phyloP scores from a whole-genome alignment of 2,113 vertebrate genomes.

The Nestor notabilis region DNA sequence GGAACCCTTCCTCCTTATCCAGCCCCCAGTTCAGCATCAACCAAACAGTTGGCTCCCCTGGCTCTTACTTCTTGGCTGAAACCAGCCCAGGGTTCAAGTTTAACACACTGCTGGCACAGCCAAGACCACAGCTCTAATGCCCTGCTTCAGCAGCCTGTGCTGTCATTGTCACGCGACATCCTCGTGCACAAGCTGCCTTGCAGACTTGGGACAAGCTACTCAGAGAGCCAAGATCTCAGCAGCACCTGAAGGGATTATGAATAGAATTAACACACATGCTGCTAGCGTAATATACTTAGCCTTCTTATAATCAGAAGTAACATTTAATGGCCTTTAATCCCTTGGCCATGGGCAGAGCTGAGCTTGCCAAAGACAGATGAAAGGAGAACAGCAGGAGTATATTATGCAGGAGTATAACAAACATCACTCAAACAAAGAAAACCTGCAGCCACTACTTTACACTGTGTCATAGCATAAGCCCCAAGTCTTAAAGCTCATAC shows the following conservation, averaged over 20 bases:
- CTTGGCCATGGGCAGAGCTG: not conserved
- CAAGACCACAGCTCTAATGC: not conserved
- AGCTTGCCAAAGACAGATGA: not conserved
- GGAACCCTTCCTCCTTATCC: not conserved
- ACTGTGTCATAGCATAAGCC: not conserved
- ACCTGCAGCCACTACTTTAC: rapidly evolving
- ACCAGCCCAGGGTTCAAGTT: not conserved
- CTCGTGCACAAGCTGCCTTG: not conserved
- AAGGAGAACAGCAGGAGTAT: not conserved
- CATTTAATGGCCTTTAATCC: not conserved
- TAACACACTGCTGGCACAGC: not conserved
- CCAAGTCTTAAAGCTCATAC: not conserved
- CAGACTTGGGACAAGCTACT: not conserved
- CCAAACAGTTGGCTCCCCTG: not conserved
- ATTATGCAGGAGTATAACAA: not conserved
- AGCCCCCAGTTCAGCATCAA: not conserved
- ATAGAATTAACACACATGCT: not conserved
- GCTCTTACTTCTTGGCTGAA: not conserved
- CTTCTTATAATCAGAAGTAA: not conserved
- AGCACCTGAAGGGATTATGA: not conserved
- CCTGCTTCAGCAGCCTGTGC: not conserved
- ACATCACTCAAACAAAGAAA: not conserved
- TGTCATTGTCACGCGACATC: not conserved
- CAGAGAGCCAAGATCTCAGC: not conserved
- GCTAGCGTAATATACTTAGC: not conserved